These are phyloP conservation scores for Apis mellifera DNA, from an alignment of 1,140 invertebrate species.

Conservation along the genomic window DNA sequence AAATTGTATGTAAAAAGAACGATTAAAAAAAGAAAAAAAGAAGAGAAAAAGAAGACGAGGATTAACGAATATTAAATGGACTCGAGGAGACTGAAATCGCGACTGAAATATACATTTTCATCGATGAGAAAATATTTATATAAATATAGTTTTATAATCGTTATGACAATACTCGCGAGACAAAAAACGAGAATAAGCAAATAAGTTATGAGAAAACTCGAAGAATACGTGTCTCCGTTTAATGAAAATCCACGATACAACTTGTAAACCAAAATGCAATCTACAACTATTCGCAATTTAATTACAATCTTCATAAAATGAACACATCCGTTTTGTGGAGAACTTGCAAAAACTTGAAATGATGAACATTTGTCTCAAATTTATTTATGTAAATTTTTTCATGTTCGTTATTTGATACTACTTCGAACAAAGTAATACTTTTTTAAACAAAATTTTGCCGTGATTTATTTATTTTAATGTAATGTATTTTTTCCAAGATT, in stretches of 20 bases:
- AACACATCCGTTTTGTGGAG: neutral
- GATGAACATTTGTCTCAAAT: neutral
- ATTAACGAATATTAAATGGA: neutral
- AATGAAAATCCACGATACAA: neutral
- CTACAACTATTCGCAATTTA: neutral
- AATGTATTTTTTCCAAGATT: neutral
- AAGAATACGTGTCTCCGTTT: neutral
- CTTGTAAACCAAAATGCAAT: neutral
- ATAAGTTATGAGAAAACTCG: conserved; percentile 17
- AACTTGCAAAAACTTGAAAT: neutral
- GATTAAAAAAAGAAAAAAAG: neutral
- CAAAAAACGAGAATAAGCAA: neutral
- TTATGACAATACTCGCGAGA: neutral
- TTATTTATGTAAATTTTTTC: neutral
- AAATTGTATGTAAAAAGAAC: no score
- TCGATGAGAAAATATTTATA: conserved; percentile 9
- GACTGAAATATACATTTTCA: neutral
- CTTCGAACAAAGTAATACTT: neutral
- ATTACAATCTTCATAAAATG: neutral
- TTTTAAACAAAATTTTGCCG: neutral
- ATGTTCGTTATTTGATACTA: neutral
- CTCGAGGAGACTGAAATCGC: conserved; percentile 5
- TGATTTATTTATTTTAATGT: no score
- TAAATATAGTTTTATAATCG: neutral
- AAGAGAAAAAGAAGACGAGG: neutral